Evolutionary conservation across 2,113 vertebrate species (phyloP), one percentile per base, ranked within the genome.

Genomic region (Pterocles burchelli): DNA sequence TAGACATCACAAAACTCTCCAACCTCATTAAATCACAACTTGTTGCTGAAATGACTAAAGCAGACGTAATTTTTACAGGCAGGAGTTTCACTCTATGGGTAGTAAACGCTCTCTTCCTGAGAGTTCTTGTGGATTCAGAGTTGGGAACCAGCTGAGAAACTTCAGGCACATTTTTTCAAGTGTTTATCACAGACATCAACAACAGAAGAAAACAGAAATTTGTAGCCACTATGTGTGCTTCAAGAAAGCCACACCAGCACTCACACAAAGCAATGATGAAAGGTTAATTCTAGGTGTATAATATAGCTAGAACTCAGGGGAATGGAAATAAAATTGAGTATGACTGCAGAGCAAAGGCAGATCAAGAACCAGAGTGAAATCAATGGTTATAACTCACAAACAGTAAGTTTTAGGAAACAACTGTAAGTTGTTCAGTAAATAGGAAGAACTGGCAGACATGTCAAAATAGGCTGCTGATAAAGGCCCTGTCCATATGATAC

Each of bases 1-100:
- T 59, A 86, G 73, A 86, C 26, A 90, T 46, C 29, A 74, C 65
- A 76, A 92, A 92, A 83, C 19, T 88, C 58, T 76, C 57, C n/a
- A 85, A 57, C 19, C 18, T 62, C 41, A 62, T 77, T 80, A 86
- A 90, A 93, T 51, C 59, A 76, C 55, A 58, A 83, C 15, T 20
- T 48, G 17, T 12, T 88, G 43, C 31, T 76, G 36, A 65, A 95
- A 68, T 6, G 10, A 33, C 38, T 68, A 79, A 41, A 9, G 21
- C 28, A 90, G 34, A 33, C 14, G 54, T 36, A 5, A 58, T 51
- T 80, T 92, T 88, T 76, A 38, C 29, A 73, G 10, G 25, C 11
- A 57, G 58, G n/a, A 77, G 19, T 79, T 91, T 14, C 26, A 45
- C 17, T 75, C 25, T 24, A 5, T 10, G 1, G 63, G 87, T 87